Conservation (phyloP, 2,797 vertebrate species). For the Rachycentron canadum region DNA sequence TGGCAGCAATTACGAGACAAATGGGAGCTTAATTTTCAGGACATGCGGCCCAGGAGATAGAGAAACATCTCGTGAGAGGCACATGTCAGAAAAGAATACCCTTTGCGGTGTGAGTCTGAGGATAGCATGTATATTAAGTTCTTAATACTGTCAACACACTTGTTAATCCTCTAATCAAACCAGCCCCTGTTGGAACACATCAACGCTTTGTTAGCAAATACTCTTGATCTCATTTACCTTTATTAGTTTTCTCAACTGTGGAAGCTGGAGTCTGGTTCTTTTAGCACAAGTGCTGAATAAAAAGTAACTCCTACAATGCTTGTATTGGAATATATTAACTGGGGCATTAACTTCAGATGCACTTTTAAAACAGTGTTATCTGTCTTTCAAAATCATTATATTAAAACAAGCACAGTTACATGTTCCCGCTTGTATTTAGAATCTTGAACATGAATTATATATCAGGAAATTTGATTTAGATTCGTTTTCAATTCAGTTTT, state of each 20-base stretch:
- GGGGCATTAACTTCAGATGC: slow-evolving; percentile 17
- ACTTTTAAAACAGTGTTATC: slow-evolving; percentile 28
- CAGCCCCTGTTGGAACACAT: slow-evolving; percentile 37
- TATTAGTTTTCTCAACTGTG: slow-evolving; percentile 48
- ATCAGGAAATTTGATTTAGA: not conserved
- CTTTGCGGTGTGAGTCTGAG: slow-evolving; percentile 43
- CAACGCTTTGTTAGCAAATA: slow-evolving; percentile 50
- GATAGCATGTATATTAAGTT: slow-evolving; percentile 47
- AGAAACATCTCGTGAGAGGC: slow-evolving; percentile 72
- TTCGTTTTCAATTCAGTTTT: no score
- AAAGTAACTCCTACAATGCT: slow-evolving; percentile 23
- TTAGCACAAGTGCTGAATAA: slow-evolving; percentile 8
- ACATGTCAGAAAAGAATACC: slow-evolving; percentile 62
- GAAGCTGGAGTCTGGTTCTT: slow-evolving; percentile 10
- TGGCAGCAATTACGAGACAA: slow-evolving; percentile 62
- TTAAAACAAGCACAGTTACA: not conserved
- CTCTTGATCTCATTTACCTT: slow-evolving; percentile 54
- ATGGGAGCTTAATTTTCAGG: slow-evolving; percentile 61
- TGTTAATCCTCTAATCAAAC: slow-evolving; percentile 56
- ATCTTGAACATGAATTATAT: not conserved
- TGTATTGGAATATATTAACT: slow-evolving; percentile 35
- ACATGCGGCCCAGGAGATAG: slow-evolving; percentile 63
- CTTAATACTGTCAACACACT: slow-evolving; percentile 32
- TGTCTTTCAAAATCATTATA: not conserved
- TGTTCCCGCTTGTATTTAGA: not conserved